Percentiles rank a stretch among this genome's conserved stretches.
Conservation (phyloP, 2,797 vertebrate genomes). For the Neosilurus mollespiculum region DNA sequence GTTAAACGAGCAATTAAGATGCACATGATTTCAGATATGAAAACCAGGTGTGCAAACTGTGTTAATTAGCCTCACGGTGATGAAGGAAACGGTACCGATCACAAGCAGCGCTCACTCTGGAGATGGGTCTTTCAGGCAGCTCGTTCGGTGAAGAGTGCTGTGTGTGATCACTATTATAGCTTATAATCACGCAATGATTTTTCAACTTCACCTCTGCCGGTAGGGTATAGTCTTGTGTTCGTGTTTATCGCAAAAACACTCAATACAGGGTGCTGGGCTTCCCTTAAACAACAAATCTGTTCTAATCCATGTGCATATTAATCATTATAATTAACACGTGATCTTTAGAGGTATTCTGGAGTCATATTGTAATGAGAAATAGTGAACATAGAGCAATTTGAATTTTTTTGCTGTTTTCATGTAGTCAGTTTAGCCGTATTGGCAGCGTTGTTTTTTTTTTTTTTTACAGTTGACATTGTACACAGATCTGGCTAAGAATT, state of each 20-base stretch:
- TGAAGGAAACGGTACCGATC: not conserved
- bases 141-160: not conserved
- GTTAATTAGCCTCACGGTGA: conserved; percentile 21
- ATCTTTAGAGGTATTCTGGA: not conserved
- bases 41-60: conserved; percentile 6
- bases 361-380: not conserved
- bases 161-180: not conserved
- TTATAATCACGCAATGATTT: not conserved
- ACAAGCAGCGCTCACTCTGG: not conserved
- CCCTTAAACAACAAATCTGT: not conserved
- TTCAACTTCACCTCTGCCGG: not conserved
- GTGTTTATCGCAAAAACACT: not conserved
- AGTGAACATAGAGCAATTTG: no score
- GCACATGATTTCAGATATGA: conserved; percentile 25
- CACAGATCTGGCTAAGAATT: no score
- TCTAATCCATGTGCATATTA: not conserved
- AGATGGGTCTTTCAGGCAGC: not conserved
- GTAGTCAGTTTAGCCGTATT: no score
- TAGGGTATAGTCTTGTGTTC: not conserved
- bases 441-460: no score
- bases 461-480: no score
- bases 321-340: not conserved
- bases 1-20: conserved; percentile 40
- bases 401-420: no score
- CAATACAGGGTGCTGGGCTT: not conserved